Evolutionary conservation across 2,888 invertebrate species (phyloP), one percentile per base, ranked within the genome.

Genomic region (Aleiodes leptofemur): DNA sequence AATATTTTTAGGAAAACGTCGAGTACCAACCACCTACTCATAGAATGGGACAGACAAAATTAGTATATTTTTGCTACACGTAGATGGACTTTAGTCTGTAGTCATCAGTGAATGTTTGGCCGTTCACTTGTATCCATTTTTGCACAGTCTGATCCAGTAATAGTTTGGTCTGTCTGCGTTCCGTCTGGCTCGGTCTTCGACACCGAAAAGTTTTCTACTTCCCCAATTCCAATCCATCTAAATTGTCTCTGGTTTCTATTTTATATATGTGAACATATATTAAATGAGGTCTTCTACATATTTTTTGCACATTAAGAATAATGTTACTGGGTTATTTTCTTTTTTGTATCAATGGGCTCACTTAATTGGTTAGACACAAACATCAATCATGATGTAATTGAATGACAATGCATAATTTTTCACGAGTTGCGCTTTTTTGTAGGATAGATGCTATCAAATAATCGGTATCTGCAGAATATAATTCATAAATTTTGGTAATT

Each of bases 161-260:
- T 82, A 83, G 82, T 82, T 78, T 79, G 78, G 77, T 79, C 72
- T 78, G 82, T 82, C 82, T 82, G 79, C 78, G 77, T 78, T 76
- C 80, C 80, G 82, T 82, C 82, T 83, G 79, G 76, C 78, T 79
- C 73, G 43, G 64, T 64, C 64, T 64, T 64, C 64, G 64, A 48
- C 64, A 64, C 64, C 14, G 23, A 23, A 64, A 55, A 64, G n/a
- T 43, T 48, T 64, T 64, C 48, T 64, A 64, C 43, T 14, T 23
- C 23, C 64, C 64, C 43, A 43, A 64, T 64, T 16, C 43, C 38
- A 38, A 38, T 61, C 61, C 38, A 61, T 13, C 9, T 38, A 8
- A 34, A 61, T 34, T 11, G 64, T 48, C 8, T 48, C 64, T 23
- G 11, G 9, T 64, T 14, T 64, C 34, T 43, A 13, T 11, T 64